Evolutionary conservation across 2,113 vertebrate species (phyloP).

Genomic region (Sisor rabdophorus): DNA sequence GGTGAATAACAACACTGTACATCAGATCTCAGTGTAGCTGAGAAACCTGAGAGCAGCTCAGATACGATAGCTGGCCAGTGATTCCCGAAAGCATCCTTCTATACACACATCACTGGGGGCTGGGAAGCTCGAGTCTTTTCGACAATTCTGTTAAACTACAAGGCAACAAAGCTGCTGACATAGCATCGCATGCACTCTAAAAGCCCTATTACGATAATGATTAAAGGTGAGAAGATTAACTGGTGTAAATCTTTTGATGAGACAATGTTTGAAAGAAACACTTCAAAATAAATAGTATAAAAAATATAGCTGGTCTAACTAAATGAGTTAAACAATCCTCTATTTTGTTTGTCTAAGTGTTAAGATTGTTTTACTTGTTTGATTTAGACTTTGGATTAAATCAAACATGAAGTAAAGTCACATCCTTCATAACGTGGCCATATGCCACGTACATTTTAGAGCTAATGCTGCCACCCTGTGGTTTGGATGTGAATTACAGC

Average conservation of each 20-base stretch:
- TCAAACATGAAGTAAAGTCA: constrained; percentile 5
- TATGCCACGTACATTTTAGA: constrained; percentile 1
- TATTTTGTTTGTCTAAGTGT: constrained; percentile 45
- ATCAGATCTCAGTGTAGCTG: constrained; percentile 54
- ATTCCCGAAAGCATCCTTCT: constrained; percentile 71
- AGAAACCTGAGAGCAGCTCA: constrained; percentile 69
- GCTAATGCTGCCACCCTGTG: constrained; percentile 29
- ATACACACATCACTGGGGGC: constrained; percentile 28
- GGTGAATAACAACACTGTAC: constrained; percentile 66
- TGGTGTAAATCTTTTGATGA: constrained; percentile 55
- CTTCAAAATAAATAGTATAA: constrained; percentile 53
- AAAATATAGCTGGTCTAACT: too few species aligned
- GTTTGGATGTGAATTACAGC: constrained; percentile 6
- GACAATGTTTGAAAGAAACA: constrained; percentile 55
- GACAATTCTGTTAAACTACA: constrained; percentile 33
- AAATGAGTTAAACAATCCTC: constrained; percentile 54
- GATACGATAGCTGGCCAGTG: constrained; percentile 64
- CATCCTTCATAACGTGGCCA: neutral
- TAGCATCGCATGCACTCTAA: constrained; percentile 5
- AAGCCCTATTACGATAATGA: constrained; percentile 1
- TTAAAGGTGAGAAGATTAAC: constrained; percentile 33
- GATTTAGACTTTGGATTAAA: too few species aligned
- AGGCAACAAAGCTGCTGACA: constrained; percentile 32
- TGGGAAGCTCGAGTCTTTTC: constrained; percentile 33
- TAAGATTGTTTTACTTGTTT: constrained; percentile 1